A percentile compares a stretch with the other conserved stretches of the same genome.
phyloP scores from a whole-genome alignment of 2,888 invertebrate species.

The Eristalis tenax region DNA sequence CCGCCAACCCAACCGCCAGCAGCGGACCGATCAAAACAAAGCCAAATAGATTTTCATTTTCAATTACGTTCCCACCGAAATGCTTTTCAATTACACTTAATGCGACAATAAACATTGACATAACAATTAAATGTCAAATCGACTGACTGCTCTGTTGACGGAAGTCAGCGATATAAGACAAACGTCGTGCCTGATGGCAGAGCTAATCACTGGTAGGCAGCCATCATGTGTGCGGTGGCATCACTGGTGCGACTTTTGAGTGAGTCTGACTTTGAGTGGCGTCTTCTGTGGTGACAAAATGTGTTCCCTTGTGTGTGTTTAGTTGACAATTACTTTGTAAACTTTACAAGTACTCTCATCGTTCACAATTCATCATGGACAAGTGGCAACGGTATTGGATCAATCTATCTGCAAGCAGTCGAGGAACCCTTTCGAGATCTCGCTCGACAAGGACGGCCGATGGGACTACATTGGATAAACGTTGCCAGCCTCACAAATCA shows the following conservation, averaged over 20 bases:
- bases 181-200: not conserved
- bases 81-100: conserved; percentile 50
- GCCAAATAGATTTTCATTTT: conserved; percentile 63
- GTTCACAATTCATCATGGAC: conserved; percentile 74
- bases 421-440: conserved; percentile 74
- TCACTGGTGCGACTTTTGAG: conserved; percentile 51
- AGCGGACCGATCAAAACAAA: not conserved
- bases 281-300: not conserved
- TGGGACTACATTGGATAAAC: conserved; percentile 78
- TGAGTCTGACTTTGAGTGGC: conserved; percentile 18
- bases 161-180: conserved; percentile 40
- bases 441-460: conserved; percentile 63
- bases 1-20: not conserved
- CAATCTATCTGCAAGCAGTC: conserved; percentile 76
- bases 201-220: not conserved
- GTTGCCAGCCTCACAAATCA: conserved; percentile 72
- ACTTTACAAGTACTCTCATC: conserved; percentile 77
- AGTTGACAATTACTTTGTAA: conserved; percentile 77
- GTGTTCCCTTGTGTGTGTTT: not conserved
- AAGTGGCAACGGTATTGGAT: conserved; percentile 30
- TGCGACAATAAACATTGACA: conserved; percentile 59
- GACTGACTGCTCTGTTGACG: conserved; percentile 31
- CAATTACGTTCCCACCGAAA: conserved; percentile 43
- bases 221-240: conserved; percentile 28
- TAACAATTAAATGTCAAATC: conserved; percentile 60